These are phyloP conservation scores for Pachyseris speciosa DNA, from an alignment of 64 coral and sea anemone genomes.

Conservation along the genomic window DNA sequence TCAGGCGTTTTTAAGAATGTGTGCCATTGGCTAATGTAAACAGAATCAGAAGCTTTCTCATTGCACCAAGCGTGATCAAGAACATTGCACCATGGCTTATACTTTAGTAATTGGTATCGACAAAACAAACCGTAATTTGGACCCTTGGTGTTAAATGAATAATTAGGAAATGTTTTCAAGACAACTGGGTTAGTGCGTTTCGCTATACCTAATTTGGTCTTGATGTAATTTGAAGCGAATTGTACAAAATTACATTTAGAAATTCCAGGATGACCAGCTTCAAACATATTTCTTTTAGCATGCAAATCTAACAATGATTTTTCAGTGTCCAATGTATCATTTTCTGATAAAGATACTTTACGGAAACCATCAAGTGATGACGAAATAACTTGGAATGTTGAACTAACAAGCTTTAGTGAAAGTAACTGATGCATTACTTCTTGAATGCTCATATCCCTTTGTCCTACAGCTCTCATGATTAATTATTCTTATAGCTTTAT, in stretches of 20 bases:
- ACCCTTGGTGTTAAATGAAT: slow-evolving; percentile 11
- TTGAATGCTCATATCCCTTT: slow-evolving; percentile 33
- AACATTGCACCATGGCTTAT: slow-evolving; percentile 51
- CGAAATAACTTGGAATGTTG: slow-evolving; percentile 17
- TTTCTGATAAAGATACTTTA: background rate
- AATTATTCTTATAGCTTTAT: slow-evolving; percentile 13
- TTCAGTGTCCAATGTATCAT: background rate
- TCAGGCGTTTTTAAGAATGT: slow-evolving; percentile 36
- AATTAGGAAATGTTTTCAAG: slow-evolving; percentile 15
- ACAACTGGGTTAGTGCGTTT: background rate
- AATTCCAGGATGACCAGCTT: slow-evolving; percentile 28
- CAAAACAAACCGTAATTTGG: slow-evolving; percentile 22
- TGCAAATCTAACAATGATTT: slow-evolving; percentile 40
- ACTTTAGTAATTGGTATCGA: slow-evolving; percentile 46
- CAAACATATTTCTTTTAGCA: slow-evolving; percentile 54
- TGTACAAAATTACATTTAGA: slow-evolving; percentile 40
- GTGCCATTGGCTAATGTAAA: slow-evolving; percentile 52
- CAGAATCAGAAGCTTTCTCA: slow-evolving; percentile 24
- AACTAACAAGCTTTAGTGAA: slow-evolving; percentile 47
- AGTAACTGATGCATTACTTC: slow-evolving; percentile 60
- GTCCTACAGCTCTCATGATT: slow-evolving; percentile 54
- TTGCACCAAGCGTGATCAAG: slow-evolving; percentile 49
- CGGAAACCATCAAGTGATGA: slow-evolving; percentile 34
- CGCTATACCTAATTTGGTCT: background rate
- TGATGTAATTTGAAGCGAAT: slow-evolving; percentile 28